Evolutionary conservation across 2,113 vertebrate genomes (phyloP).

Genomic region (Poeciliopsis turrubarensis): DNA sequence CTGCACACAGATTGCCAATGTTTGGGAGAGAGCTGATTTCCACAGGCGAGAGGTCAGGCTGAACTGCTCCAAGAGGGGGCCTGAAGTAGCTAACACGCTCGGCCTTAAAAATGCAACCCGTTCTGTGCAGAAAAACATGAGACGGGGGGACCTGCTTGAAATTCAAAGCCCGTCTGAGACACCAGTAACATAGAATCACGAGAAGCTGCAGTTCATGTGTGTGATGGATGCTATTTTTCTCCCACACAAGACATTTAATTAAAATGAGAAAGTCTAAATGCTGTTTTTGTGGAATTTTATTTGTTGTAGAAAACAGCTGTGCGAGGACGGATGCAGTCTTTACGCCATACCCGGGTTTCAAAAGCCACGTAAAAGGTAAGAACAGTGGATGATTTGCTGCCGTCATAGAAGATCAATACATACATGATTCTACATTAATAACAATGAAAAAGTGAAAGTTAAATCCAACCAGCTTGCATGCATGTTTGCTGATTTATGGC

Average conservation of each 20-base stretch:
- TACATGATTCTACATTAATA: background rate
- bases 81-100: conserved; percentile 74
- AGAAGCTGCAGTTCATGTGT: conserved; percentile 27
- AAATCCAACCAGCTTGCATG: background rate
- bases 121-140: conserved; percentile 61
- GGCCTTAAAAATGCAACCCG: conserved; percentile 65
- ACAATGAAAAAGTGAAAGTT: no score
- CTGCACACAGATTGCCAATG: conserved; percentile 80
- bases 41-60: conserved; percentile 76
- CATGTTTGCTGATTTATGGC: background rate
- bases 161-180: conserved; percentile 51
- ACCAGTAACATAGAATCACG: conserved; percentile 50
- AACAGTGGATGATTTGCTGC: conserved; percentile 18
- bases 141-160: conserved; percentile 39
- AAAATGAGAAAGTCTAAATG: conserved; percentile 16
- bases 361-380: conserved; percentile 96
- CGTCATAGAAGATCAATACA: background rate
- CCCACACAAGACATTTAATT: conserved; percentile 17
- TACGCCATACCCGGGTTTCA: conserved; percentile 96
- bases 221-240: conserved; percentile 3
- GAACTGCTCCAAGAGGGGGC: conserved; percentile 67
- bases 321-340: conserved; percentile 97
- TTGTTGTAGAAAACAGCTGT: conserved; percentile 93
- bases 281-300: conserved; percentile 31
- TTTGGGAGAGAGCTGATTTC: conserved; percentile 84